phyloP scores from a whole-genome alignment of 2,888 invertebrate species.

The Noctua fimbriata region DNA sequence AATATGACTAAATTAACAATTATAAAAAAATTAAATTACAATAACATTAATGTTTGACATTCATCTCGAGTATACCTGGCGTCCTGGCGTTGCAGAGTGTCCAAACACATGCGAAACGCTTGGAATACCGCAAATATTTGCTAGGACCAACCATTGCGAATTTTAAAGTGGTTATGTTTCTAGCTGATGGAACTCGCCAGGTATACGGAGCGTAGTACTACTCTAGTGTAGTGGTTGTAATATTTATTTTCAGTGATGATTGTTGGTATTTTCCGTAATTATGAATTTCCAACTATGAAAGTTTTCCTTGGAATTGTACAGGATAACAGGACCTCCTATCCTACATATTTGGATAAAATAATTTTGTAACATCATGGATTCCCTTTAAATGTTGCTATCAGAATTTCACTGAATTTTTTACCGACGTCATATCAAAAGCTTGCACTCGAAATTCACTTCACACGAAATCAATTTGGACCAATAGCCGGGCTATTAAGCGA shows the following conservation, averaged over 20 bases:
- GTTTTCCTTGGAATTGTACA: background rate
- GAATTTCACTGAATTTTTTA: conserved; percentile 4
- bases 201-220: background rate
- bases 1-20: no score
- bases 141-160: conserved; percentile 25
- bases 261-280: background rate
- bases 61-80: conserved; percentile 58
- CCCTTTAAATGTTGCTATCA: background rate
- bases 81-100: conserved; percentile 36
- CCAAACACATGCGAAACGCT: conserved; percentile 37
- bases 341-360: background rate
- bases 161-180: conserved; percentile 27
- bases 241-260: background rate
- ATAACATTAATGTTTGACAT: conserved; percentile 63
- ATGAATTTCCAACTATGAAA: background rate
- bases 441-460: conserved; percentile 61
- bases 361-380: background rate
- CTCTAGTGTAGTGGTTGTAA: background rate
- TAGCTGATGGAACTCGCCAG: conserved; percentile 9
- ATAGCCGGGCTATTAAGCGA: conserved; percentile 55
- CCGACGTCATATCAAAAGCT: conserved; percentile 25
- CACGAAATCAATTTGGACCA: conserved; percentile 64
- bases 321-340: background rate
- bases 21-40: no score
- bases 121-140: conserved; percentile 54